These are phyloP conservation scores for Agrochola circellaris DNA, from an alignment of 2,888 invertebrate species.

Conservation along the genomic window DNA sequence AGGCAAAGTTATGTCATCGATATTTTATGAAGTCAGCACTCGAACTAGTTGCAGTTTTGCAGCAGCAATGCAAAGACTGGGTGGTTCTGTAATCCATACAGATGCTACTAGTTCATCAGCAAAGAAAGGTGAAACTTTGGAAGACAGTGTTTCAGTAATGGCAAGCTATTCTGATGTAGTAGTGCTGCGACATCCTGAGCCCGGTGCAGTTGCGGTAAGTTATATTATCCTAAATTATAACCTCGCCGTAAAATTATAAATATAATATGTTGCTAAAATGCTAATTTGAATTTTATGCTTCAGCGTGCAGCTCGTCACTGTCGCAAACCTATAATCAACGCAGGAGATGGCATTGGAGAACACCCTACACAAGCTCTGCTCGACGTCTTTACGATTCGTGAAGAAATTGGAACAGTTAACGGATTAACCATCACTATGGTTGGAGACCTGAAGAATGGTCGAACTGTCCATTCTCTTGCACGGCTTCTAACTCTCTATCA, in stretches of 20 bases:
- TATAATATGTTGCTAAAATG: background rate
- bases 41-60: constrained; percentile 98
- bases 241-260: background rate
- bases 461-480: constrained; percentile 99
- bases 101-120: constrained; percentile 97
- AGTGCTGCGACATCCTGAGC: constrained; percentile 98
- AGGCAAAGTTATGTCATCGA: constrained; percentile 98
- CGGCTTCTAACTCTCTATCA: constrained; percentile 98
- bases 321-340: constrained; percentile 98
- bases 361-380: constrained; percentile 99
- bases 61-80: constrained; percentile 98
- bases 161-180: constrained; percentile 98
- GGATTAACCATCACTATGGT: constrained; percentile 99
- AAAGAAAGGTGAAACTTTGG: constrained; percentile 98
- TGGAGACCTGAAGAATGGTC: constrained; percentile 99
- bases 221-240: background rate
- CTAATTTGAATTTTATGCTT: constrained; percentile 62
- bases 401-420: constrained; percentile 99
- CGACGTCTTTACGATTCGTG: constrained; percentile 99
- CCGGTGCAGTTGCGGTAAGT: constrained; percentile 96
- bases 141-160: constrained; percentile 96
- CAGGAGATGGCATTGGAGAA: constrained; percentile 99
- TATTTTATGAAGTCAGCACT: constrained; percentile 99
- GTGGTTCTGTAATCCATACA: constrained; percentile 97
- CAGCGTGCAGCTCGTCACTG: constrained; percentile 95